A percentile compares a stretch with the other conserved stretches of the same genome.
These are phyloP conservation scores for Gymnothorax javanicus DNA, from an alignment of 2,797 vertebrate species.

Conservation along the genomic window DNA sequence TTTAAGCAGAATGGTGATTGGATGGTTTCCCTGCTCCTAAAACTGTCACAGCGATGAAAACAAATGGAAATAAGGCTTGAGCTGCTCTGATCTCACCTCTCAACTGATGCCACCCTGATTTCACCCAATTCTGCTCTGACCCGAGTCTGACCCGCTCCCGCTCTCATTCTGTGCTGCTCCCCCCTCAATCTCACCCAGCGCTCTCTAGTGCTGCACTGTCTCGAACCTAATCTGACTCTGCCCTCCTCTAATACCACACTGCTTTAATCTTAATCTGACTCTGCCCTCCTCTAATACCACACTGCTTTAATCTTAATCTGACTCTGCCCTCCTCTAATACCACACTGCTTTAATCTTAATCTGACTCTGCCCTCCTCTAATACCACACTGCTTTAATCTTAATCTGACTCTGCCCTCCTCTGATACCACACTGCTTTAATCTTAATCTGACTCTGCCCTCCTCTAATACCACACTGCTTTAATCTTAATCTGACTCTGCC, in stretches of 20 bases:
- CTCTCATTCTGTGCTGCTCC: neutral
- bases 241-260: too few species aligned
- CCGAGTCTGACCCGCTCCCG: neutral
- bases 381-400: neutral
- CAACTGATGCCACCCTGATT: neutral
- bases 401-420: neutral
- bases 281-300: too few species aligned
- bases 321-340: too few species aligned
- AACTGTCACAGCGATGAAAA: neutral
- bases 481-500: neutral
- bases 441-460: neutral
- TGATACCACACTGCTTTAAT: neutral
- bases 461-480: neutral
- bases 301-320: neutral
- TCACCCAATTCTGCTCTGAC: neutral
- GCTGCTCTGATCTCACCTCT: neutral
- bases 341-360: neutral
- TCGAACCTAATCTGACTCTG: too few species aligned
- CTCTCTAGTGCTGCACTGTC: neutral
- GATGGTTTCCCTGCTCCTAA: neutral
- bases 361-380: too few species aligned
- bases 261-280: neutral
- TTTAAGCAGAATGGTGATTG: conserved; percentile 16
- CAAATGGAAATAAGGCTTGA: neutral
- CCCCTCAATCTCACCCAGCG: neutral